Evolutionary conservation across 2,888 invertebrate species (phyloP).

Genomic region (Epinotia bilunana): DNA sequence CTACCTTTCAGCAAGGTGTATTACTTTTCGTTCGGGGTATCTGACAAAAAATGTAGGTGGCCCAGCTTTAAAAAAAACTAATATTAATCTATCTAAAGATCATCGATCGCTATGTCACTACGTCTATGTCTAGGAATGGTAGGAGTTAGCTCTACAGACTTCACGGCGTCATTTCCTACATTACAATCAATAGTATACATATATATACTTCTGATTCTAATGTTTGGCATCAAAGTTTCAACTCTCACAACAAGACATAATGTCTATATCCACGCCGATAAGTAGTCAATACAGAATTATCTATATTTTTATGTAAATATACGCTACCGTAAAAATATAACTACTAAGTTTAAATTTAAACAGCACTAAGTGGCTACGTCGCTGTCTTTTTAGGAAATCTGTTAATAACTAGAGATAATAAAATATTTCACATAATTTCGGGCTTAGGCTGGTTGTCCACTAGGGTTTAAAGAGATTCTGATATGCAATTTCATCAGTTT

Average conservation of each 20-base stretch:
- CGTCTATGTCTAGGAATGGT: conserved; percentile 56
- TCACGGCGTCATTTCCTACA: conserved; percentile 47
- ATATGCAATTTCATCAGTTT: neutral
- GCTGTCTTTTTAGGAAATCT: conserved; percentile 67
- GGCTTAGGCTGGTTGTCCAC: conserved; percentile 45
- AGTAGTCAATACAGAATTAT: conserved; percentile 22
- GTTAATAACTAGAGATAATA: conserved; percentile 56
- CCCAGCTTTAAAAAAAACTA: conserved; percentile 31
- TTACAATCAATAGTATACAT: neutral
- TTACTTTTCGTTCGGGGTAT: neutral
- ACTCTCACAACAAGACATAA: conserved; percentile 21
- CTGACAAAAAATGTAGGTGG: neutral
- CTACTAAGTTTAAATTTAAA: conserved; percentile 52
- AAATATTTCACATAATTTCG: conserved; percentile 49
- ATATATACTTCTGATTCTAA: conserved; percentile 11
- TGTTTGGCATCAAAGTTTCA: conserved; percentile 19
- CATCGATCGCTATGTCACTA: conserved; percentile 54
- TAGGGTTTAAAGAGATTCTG: neutral
- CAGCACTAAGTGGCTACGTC: conserved; percentile 63
- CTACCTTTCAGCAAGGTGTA: neutral
- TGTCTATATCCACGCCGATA: conserved; percentile 9
- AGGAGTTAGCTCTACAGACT: conserved; percentile 58
- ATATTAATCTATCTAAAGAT: conserved; percentile 54
- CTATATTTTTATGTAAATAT: conserved; percentile 41
- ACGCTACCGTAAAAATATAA: conserved; percentile 51